Base-by-base conservation (phyloP, 1,140 invertebrate genomes). In the Hypothenemus hampei region DNA sequence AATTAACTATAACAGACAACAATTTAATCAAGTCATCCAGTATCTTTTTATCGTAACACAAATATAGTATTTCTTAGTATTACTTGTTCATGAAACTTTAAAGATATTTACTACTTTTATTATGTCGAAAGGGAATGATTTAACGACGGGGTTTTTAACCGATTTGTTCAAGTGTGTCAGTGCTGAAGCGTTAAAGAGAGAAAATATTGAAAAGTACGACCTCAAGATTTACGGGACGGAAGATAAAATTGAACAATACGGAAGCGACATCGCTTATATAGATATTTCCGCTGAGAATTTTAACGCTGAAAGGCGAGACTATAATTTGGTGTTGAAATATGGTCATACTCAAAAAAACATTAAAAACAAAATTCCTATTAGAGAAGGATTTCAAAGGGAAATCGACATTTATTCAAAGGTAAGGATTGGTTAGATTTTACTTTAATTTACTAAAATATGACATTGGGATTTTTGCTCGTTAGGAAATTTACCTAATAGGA, bases 281-380 rank as follows among this genome's bases (percentile, higher is more conserved):
- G 36, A 55, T 49, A 52, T 61, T 8, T 51, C 35, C 11, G 56
- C 45, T 1, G 39, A 49, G 20, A 45, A 51, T 11, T 41, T 36
- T 18, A 19, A 58, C 3, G 31, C 21, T 4, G 15, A 51, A 18
- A 35, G 36, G 18, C 13, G 41, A n/a, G 36, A 22, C 7, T 45
- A 54, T 36, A 49, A 54, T 58, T 44, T 61, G 43, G 37, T 58
- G 18, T 20, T 61, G 4, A 61, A 61, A 24, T 53, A 48, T 37
- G 40, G 55, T 16, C 57, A 61, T 29, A 48, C 35, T 21, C 24
- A 46, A 8, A 48, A 44, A 21, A 36, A 46, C 5, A 15, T 57
- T 6, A 41, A n/a, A 13, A 44, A 53, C 33, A 51, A 48, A 24
- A 8, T 58, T 20, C 45, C 45, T 7, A 33, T 58, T 24, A 36